Base-by-base conservation (phyloP, 2,888 invertebrate genomes). In the Diaphora mendica region DNA sequence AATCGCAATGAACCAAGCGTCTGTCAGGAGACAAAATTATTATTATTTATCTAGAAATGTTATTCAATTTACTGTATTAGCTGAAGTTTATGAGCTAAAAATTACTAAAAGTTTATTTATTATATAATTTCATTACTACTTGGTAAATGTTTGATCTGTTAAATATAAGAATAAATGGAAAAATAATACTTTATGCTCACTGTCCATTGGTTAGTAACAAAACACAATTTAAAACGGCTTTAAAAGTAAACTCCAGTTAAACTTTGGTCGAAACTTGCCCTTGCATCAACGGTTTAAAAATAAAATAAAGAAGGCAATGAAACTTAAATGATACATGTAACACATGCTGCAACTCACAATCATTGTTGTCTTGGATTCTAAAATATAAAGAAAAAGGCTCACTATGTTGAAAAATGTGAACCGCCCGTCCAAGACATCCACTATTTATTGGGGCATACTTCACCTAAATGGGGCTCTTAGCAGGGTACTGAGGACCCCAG, bases 401-500 rank as follows among this genome's bases (percentile, higher is more conserved):
- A 83, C 86, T 82, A 82, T 85, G 83, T 89, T 89, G 91, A 90
- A 90, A 91, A 90, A 91, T 91, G 88, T 80, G 86, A 80, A 81
- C 81, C 85, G 77, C 80, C 75, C 76, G 71, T 72, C 73, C 79
- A 79, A 79, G 86, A 86, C 86, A 86, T 86, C 81, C 85, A 85
- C 87, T 89, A 90, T 92, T 91, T 91, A 92, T 91, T 89, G 90
- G 87, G 87, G 87, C 89, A 91, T 91, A 88, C 89, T 88, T 91
- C 92, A 92, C 88, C 87, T 86, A 88, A 91, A 92, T 91, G 89
- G 88, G 85, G 86, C 87, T 89, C 89, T 90, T 90, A 87, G 87
- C 76, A 84, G 80, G 81, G 77, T 82, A 82, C 80, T 80, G 80
- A 79, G 79, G 80, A 74, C 74, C 77, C 69, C 72, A 67, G 71